Evolutionary conservation across 2,888 invertebrate genomes (phyloP), one percentile per base, ranked within the genome.

Genomic region (Eudemis profundana): DNA sequence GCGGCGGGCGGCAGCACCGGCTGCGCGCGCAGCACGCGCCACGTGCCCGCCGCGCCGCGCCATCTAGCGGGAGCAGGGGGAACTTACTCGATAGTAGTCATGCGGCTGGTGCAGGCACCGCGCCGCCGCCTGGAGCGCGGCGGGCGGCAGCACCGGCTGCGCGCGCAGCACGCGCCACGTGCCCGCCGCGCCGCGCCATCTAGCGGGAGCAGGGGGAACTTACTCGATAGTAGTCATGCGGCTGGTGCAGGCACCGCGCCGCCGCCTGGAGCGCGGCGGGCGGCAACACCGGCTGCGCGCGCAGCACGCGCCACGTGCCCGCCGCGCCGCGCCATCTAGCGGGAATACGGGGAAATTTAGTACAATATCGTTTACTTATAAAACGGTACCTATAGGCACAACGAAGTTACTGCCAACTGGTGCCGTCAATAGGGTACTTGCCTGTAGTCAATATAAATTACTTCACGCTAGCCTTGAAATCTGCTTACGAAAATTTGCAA

Each of bases 141-240:
- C 84, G 44, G 95, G 94, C 0, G 96, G 95, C 72, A 96, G 95
- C 70, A 95, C 94, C 0, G 95, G 93, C 73, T 94, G 93, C 17
- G 81, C 78, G 1, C 78, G 75, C 10, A 97, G 93, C 74, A 94
- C 93, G 44, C 94, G 93, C 73, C 95, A 93, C 62, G 96, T 94
- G 33, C 96, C 89, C 94, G 93, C 73, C 95, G 93, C 62, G 96
- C 94, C 33, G 96, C 89, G 93, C 88, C 96, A 96, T 81, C 96
- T 96, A 62, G 15, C 42, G 27, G 0, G 38, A 12, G 14, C 10
- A 14, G 14, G 1, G 27, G 27, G 4, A 5, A 68, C 77, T 74
- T 77, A 96, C 96, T 93, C 95, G 94, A 72, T 94, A 94, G 72
- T 95, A 95, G 83, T 96, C 96, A 70, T 95, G 95, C 1, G 95